Conservation (phyloP, 2,113 vertebrate genomes). For the Polypterus bichir region DNA sequence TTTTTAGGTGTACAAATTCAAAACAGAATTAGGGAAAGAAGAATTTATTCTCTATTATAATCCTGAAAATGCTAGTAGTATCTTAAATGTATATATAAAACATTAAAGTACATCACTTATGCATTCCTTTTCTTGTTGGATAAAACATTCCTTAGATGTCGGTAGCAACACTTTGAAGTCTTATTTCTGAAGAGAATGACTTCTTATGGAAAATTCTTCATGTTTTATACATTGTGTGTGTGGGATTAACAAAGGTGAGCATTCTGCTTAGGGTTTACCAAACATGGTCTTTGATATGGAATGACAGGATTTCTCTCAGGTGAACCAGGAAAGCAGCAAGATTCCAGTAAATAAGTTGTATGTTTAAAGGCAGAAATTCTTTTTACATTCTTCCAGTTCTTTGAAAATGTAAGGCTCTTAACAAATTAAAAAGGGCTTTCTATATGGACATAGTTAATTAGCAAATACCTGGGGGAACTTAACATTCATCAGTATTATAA, state of each 20-base stretch:
- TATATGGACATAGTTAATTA: no score
- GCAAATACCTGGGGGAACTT: no score
- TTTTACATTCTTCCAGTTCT: no score
- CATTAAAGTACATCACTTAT: constrained; percentile 59
- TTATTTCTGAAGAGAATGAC: constrained; percentile 56
- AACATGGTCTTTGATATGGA: constrained; percentile 30
- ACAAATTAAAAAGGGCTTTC: no score
- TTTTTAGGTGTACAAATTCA: no score
- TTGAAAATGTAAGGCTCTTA: no score
- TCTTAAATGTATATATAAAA: constrained; percentile 66
- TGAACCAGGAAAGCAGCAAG: not conserved
- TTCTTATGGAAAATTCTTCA: constrained; percentile 61
- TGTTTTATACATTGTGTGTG: constrained; percentile 55
- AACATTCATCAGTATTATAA: no score
- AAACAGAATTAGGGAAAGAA: no score
- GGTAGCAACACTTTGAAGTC: constrained; percentile 60
- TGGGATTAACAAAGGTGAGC: constrained; percentile 56
- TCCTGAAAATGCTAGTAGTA: constrained; percentile 47
- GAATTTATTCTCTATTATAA: constrained; percentile 26
- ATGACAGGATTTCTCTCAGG: constrained; percentile 12
- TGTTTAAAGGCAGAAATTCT: no score
- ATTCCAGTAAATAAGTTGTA: no score
- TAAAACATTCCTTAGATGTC: constrained; percentile 68
- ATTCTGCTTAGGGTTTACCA: constrained; percentile 32
- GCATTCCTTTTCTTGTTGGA: constrained; percentile 68